These are phyloP conservation scores for Antedon mediterranea DNA, from an alignment of 53 echinoderm and acorn worm genomes.

Conservation along the genomic window DNA sequence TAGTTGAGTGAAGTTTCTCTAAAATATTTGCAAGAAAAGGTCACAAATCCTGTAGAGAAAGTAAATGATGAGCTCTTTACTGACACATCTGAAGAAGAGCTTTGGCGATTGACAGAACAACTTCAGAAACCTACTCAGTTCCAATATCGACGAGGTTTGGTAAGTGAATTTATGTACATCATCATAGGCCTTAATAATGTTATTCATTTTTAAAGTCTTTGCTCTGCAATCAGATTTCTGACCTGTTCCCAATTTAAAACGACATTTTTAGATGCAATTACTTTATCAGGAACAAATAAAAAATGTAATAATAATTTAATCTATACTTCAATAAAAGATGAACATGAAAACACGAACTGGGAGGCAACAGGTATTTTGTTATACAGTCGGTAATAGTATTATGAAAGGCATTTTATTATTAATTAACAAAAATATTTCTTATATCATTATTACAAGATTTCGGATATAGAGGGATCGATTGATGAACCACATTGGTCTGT, in stretches of 20 bases:
- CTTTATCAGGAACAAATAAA: no score
- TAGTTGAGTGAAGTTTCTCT: constrained; percentile 23
- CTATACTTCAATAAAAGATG: no score
- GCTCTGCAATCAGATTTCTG: not conserved
- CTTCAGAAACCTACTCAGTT: constrained; percentile 3
- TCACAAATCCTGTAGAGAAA: constrained; percentile 16
- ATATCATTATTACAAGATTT: no score
- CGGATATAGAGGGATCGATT: constrained; percentile 1
- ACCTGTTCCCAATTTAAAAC: not conserved
- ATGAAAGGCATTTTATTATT: no score
- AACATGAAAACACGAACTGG: no score
- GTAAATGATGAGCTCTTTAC: not conserved
- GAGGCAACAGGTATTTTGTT: no score
- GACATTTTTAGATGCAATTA: no score
- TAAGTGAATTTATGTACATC: constrained; percentile 12
- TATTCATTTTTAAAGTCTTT: not conserved
- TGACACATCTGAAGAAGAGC: not conserved
- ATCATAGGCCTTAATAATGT: not conserved
- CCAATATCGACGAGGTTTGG: constrained; percentile 14
- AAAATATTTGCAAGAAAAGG: constrained; percentile 15
- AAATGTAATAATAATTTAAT: no score
- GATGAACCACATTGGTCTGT: constrained; percentile 24
- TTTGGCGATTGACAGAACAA: constrained; percentile 1
- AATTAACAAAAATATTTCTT: no score
- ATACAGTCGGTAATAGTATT: no score